Percentiles rank a stretch among this genome's conserved stretches.
Evolutionary conservation across 1,140 invertebrate species (phyloP).

Genomic region (Harpegnathos saltator): DNA sequence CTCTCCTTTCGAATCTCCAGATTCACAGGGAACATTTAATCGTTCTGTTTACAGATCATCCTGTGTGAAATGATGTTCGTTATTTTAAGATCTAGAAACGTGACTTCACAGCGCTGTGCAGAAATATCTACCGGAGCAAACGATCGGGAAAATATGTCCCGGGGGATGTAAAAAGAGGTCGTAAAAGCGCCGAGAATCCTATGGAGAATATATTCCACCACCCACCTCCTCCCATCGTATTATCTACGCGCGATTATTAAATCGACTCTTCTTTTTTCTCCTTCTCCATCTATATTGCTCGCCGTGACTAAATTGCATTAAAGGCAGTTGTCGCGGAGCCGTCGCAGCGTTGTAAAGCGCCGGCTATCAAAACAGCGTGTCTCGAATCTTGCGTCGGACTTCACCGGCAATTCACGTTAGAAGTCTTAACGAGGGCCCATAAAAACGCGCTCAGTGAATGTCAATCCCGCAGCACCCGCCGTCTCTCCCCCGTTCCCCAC

Average conservation of each 20-base stretch:
- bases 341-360: conserved; percentile 32
- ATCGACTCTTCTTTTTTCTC: not conserved
- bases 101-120: not conserved
- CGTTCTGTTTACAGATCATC: too few species aligned
- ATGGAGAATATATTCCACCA: not conserved
- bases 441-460: conserved; percentile 66
- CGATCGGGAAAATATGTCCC: not conserved
- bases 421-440: conserved; percentile 68
- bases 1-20: too few species aligned
- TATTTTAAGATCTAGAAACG: not conserved
- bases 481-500: not conserved
- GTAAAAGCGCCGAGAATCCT: not conserved
- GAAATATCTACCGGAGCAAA: not conserved
- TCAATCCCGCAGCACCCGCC: conserved; percentile 56
- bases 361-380: conserved; percentile 42
- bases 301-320: conserved; percentile 13
- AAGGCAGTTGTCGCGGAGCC: not conserved
- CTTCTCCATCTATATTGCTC: not conserved
- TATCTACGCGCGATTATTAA: not conserved
- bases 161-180: not conserved
- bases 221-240: not conserved
- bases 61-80: not conserved
- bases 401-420: conserved; percentile 67
- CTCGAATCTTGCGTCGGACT: conserved; percentile 53
- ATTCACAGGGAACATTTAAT: too few species aligned